phyloP scores from a whole-genome alignment of 2,888 invertebrate genomes.

The Leptinotarsa rubiginosa region DNA sequence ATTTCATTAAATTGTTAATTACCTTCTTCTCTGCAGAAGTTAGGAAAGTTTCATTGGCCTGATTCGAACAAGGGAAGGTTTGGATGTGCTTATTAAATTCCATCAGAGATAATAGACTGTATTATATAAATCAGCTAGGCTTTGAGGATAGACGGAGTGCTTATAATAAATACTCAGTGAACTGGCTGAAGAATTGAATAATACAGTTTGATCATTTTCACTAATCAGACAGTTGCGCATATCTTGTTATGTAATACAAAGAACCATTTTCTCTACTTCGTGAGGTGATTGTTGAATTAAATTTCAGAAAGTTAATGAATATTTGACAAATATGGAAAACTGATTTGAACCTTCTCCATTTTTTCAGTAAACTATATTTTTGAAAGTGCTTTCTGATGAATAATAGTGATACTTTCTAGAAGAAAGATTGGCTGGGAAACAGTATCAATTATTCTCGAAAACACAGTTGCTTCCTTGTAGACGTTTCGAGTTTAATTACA shows the following conservation, averaged over 20 bases:
- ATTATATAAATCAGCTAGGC: background rate
- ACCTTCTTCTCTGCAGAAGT: background rate
- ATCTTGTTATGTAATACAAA: constrained; percentile 10
- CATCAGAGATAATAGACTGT: background rate
- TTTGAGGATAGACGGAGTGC: background rate
- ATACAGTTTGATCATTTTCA: background rate
- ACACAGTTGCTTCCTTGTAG: too few relatives aligned
- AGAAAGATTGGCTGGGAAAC: too few relatives aligned
- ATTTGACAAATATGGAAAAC: too few relatives aligned
- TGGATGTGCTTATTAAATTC: background rate
- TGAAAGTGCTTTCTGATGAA: too few relatives aligned
- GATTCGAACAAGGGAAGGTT: background rate
- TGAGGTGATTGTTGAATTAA: too few relatives aligned
- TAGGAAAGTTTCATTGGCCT: background rate
- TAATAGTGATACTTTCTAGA: too few relatives aligned
- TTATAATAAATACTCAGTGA: background rate
- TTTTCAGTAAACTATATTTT: too few relatives aligned
- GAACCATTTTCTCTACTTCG: background rate
- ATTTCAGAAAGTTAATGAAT: too few relatives aligned
- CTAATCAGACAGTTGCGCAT: background rate
- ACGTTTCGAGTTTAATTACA: too few relatives aligned
- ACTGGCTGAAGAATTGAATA: background rate
- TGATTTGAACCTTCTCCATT: too few relatives aligned
- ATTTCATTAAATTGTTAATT: constrained; percentile 7
- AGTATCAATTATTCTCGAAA: too few relatives aligned